These are phyloP conservation scores for Phylloscopus whistleri DNA, from an alignment of 2,113 vertebrate genomes.

Conservation along the genomic window DNA sequence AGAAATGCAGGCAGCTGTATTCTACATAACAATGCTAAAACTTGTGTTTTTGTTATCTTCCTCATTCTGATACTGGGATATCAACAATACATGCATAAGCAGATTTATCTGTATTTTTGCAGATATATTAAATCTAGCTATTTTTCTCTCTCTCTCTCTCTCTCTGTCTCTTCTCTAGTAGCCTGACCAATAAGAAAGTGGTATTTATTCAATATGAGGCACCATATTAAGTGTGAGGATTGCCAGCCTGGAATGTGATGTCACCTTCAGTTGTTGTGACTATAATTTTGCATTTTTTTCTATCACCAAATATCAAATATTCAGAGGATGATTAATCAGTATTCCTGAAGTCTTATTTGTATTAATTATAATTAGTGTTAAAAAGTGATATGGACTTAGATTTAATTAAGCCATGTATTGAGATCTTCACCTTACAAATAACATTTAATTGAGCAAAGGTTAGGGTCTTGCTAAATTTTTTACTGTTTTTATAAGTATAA, in stretches of 20 bases:
- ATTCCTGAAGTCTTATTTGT: not conserved
- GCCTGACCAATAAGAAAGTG: not conserved
- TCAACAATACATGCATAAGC: not conserved
- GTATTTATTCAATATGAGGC: not conserved
- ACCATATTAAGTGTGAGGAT: not conserved
- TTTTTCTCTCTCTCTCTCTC: not conserved
- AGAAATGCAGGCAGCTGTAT: not conserved
- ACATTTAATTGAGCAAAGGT: not conserved
- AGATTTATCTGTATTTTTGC: conserved; percentile 44
- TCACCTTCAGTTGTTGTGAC: not conserved
- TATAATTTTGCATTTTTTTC: not conserved
- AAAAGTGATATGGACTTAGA: not conserved
- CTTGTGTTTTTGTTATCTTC: not conserved
- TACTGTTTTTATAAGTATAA: not conserved
- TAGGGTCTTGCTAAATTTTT: not conserved
- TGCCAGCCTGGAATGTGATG: not conserved
- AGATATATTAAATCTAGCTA: not conserved
- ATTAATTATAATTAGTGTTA: not conserved
- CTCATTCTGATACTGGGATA: not conserved
- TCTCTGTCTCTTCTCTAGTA: not conserved
- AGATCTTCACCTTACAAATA: not conserved
- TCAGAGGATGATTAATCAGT: not conserved
- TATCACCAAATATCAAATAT: not conserved
- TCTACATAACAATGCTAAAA: not conserved
- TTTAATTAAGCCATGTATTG: not conserved